Evolutionary conservation across 2,113 vertebrate species (phyloP).

Genomic region (Sminthopsis crassicaudata): DNA sequence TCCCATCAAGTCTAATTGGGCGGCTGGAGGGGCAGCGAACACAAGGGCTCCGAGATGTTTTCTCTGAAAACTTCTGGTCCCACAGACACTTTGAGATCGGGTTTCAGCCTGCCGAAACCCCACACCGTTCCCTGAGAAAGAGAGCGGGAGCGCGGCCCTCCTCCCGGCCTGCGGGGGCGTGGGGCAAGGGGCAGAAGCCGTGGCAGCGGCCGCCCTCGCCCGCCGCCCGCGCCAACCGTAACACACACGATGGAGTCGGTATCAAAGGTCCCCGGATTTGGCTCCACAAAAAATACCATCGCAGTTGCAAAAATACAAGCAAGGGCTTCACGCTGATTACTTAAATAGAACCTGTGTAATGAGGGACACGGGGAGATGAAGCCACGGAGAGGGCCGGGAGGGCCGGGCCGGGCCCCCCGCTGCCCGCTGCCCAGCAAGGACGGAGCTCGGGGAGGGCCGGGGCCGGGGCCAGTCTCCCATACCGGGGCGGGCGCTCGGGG

Average conservation of each 20-base stretch:
- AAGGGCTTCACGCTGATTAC: slow-evolving; percentile 93
- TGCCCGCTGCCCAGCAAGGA: slow-evolving; percentile 78
- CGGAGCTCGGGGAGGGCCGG: slow-evolving; percentile 54
- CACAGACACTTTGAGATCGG: slow-evolving; percentile 92
- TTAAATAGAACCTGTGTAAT: slow-evolving; percentile 96
- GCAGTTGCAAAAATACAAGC: slow-evolving; percentile 92
- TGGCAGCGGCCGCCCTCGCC: slow-evolving; percentile 85
- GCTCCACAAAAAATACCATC: slow-evolving; percentile 96
- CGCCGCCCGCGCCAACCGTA: slow-evolving; percentile 93
- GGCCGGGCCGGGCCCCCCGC: slow-evolving; percentile 82
- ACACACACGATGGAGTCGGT: slow-evolving; percentile 95
- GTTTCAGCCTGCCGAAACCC: slow-evolving; percentile 91
- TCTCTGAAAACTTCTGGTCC: slow-evolving; percentile 94
- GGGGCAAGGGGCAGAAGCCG: slow-evolving; percentile 82
- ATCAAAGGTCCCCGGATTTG: slow-evolving; percentile 98
- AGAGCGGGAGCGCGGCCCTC: slow-evolving; percentile 81
- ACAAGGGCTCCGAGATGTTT: slow-evolving; percentile 92
- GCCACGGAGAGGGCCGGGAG: slow-evolving; percentile 87
- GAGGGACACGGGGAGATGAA: slow-evolving; percentile 95
- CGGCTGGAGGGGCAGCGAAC: slow-evolving; percentile 85
- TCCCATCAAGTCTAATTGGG: slow-evolving; percentile 87
- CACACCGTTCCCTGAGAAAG: slow-evolving; percentile 90
- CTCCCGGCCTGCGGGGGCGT: slow-evolving; percentile 86
- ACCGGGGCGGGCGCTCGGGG: not conserved
- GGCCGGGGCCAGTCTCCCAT: slow-evolving; percentile 30